Evolutionary conservation across 2,113 vertebrate genomes (phyloP), one percentile per base, ranked within the genome.

Genomic region (Struthio camelus): DNA sequence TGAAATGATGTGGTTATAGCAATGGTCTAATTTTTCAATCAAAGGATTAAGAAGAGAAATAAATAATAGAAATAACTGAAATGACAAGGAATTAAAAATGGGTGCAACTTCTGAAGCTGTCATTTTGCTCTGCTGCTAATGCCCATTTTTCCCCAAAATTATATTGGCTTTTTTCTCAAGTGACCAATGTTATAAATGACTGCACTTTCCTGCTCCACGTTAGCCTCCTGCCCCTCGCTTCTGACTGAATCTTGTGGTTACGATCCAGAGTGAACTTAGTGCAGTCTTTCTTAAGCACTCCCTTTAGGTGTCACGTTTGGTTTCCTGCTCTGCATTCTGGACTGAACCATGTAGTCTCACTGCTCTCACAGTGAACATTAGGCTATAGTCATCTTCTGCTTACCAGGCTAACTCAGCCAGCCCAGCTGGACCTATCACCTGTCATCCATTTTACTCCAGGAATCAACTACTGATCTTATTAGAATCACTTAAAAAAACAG

Each of bases 361-460:
- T 78, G 54, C 42, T 75, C 72, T 78, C 58, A 67, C 0, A 0
- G 30, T 44, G 71, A 90, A 19, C 15, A 32, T 70, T 70, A 70
- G 11, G 10, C 23, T 34, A 40, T 0, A 4, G 19, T 70, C 14
- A 6, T 75, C 85, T 85, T 90, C 72, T 84, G 9, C 40, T 46
- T 78, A 46, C 9, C 73, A 86, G 69, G 15, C 40, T 93, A 78
- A 85, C 86, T 83, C 77, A 88, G 67, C 59, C 17, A 75, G 8
- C 72, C 44, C 65, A 89, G 83, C 80, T 93, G 72, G 86, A 32
- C 46, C 86, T 86, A 92, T 28, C 70, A 95, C 91, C 86, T 89
- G 91, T 72, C 92, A 81, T 25, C 83, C 42, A 92, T 94, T 94
- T 93, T 89, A 61, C 73, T 87, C 36, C 77, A 89, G 94, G 83